Percentiles rank a stretch among this genome's conserved stretches.
phyloP scores from a whole-genome alignment of 2,113 vertebrate species.

The Isurus oxyrinchus region DNA sequence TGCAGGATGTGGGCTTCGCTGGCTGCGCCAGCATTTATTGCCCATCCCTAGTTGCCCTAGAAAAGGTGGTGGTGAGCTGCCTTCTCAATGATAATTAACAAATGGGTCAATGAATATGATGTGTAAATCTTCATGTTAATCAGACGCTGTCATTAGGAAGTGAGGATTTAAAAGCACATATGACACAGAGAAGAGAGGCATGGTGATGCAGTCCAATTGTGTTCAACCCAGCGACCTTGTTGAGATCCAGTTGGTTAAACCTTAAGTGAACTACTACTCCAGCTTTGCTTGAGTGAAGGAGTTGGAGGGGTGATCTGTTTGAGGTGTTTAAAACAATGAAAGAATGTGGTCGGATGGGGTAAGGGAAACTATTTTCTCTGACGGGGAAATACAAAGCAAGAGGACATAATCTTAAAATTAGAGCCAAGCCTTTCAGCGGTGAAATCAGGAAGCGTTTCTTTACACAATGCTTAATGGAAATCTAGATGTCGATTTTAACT shows the following conservation, averaged over 20 bases:
- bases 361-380: not conserved
- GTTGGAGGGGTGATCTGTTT: not conserved
- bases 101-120: not conserved
- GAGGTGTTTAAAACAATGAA: not conserved
- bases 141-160: not conserved
- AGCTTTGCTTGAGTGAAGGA: not conserved
- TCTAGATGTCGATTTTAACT: too few relatives aligned
- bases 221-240: not conserved
- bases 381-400: not conserved
- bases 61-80: too few relatives aligned
- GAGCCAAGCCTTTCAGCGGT: not conserved
- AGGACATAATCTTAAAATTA: not conserved
- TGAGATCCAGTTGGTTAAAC: not conserved
- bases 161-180: not conserved
- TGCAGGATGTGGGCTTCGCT: too few relatives aligned
- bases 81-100: not conserved
- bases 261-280: not conserved
- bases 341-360: not conserved
- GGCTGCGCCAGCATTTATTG: too few relatives aligned
- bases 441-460: not conserved
- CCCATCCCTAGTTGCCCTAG: too few relatives aligned
- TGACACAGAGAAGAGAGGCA: not conserved
- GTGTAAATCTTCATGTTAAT: not conserved
- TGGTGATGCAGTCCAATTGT: not conserved
- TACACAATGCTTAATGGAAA: not conserved